Evolutionary conservation across 2,888 invertebrate genomes (phyloP).

Genomic region (Trachelus stipa): DNA sequence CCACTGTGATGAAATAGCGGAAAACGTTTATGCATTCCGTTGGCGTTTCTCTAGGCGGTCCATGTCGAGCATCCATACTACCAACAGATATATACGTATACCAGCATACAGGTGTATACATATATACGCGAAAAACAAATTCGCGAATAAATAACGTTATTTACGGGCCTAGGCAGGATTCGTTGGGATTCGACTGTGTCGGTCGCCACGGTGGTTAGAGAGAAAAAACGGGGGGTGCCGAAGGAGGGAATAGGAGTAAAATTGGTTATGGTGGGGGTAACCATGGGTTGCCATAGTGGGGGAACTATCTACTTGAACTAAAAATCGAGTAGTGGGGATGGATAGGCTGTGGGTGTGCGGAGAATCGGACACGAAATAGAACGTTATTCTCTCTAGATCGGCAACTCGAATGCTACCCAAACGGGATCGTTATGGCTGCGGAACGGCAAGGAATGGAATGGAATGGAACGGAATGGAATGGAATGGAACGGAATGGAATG

Average conservation of each 20-base stretch:
- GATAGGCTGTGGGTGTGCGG: neutral
- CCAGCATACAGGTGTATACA: neutral
- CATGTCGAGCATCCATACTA: slow-evolving; percentile 5
- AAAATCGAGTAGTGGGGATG: neutral
- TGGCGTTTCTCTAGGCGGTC: slow-evolving; percentile 33
- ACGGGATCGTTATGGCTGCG: neutral
- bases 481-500: neutral
- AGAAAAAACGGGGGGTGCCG: neutral
- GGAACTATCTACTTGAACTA: neutral
- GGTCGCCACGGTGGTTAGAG: neutral
- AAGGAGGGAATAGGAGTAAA: neutral
- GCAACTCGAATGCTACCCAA: slow-evolving; percentile 13
- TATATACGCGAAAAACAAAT: slow-evolving; percentile 15
- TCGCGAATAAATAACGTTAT: slow-evolving; percentile 26
- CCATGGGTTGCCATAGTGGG: neutral
- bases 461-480: slow-evolving; percentile 2
- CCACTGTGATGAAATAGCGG: slow-evolving; percentile 20
- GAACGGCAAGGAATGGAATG: neutral
- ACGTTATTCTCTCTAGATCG: slow-evolving; percentile 9
- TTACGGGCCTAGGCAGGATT: slow-evolving; percentile 15
- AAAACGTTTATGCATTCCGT: slow-evolving; percentile 40
- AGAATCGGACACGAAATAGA: slow-evolving; percentile 9
- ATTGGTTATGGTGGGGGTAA: neutral
- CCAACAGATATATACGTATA: neutral
- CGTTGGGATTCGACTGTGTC: slow-evolving; percentile 9